Evolutionary conservation across 2,113 vertebrate species (phyloP).

Genomic region (Leucopsar rothschildi): DNA sequence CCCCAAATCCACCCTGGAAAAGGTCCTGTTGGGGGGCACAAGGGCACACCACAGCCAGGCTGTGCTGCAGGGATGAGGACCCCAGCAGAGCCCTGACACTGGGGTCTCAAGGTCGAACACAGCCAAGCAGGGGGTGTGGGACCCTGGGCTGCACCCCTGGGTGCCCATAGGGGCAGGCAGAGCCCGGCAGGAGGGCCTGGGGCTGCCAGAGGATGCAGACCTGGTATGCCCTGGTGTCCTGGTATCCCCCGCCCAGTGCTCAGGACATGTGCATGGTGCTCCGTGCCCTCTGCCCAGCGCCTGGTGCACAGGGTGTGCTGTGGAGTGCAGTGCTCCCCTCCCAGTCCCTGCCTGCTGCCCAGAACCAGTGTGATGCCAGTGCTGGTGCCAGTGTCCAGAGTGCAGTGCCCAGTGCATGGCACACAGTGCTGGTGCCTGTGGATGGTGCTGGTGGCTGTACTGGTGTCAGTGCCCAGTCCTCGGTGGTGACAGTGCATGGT

Average conservation of each 20-base stretch:
- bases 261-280: not conserved
- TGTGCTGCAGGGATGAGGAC: not conserved
- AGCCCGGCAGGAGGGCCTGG: not conserved
- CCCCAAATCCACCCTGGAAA: fast-evolving
- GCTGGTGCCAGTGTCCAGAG: not conserved
- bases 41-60: too few relatives aligned
- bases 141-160: not conserved
- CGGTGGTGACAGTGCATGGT: fast-evolving
- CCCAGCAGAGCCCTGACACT: not conserved
- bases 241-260: not conserved
- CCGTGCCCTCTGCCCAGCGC: not conserved
- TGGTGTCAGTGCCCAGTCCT: not conserved
- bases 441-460: not conserved
- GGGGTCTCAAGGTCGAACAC: not conserved
- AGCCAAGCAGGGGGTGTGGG: not conserved
- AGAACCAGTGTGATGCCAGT: not conserved
- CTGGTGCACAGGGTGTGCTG: not conserved
- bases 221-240: not conserved
- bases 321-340: too few relatives aligned
- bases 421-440: not conserved
- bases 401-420: fast-evolving
- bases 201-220: not conserved
- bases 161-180: not conserved
- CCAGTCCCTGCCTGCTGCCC: not conserved
- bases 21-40: not conserved